These are phyloP conservation scores for Rutilus rutilus DNA, from an alignment of 2,113 vertebrate genomes.

Conservation along the genomic window DNA sequence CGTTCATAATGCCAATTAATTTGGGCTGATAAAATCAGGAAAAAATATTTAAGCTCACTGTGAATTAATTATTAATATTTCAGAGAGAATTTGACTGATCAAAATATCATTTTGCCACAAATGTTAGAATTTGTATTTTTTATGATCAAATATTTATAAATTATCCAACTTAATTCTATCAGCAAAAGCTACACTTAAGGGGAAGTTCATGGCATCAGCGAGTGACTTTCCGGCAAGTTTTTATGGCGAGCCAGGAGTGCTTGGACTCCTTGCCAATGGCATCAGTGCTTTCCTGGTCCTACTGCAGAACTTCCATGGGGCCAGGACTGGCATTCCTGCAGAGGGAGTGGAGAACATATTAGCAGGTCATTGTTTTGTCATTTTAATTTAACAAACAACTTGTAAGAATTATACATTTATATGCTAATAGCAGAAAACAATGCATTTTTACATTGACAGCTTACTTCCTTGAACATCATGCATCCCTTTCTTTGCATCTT, in stretches of 20 bases:
- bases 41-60: background rate
- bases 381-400: background rate
- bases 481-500: background rate
- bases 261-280: conserved; percentile 86
- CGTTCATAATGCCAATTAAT: background rate
- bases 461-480: background rate
- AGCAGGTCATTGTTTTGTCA: conserved; percentile 71
- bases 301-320: conserved; percentile 82
- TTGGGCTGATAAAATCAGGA: background rate
- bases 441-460: background rate
- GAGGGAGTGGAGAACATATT: conserved; percentile 81
- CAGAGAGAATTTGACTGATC: background rate
- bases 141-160: background rate
- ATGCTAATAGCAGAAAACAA: background rate
- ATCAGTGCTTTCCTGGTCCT: conserved; percentile 87
- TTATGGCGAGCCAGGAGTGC: conserved; percentile 86
- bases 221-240: conserved; percentile 87
- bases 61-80: background rate
- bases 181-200: background rate
- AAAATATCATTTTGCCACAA: background rate
- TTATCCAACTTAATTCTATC: background rate
- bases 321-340: conserved; percentile 67
- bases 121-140: background rate
- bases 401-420: background rate
- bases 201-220: conserved; percentile 70